Percentiles rank a stretch among this genome's conserved stretches.
These are phyloP conservation scores for Oenanthe melanoleuca DNA, from an alignment of 2,113 vertebrate species.

Conservation along the genomic window DNA sequence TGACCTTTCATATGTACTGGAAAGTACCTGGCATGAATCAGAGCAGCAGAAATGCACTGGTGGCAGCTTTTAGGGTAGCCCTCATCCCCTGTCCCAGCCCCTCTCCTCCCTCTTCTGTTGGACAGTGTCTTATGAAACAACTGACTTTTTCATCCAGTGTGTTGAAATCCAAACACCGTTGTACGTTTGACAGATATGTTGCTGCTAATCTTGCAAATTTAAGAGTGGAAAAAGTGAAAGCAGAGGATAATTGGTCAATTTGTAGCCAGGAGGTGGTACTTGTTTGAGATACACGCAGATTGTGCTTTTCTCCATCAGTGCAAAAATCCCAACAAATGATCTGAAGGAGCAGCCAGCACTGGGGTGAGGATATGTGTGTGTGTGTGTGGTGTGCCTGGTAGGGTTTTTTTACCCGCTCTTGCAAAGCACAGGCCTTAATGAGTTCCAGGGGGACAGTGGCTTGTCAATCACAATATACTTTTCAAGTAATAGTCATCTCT, in stretches of 20 bases:
- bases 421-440: slow-evolving; percentile 79
- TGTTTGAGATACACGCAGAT: slow-evolving; percentile 47
- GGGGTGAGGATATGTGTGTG: not conserved
- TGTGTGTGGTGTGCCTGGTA: slow-evolving; percentile 62
- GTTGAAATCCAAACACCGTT: not conserved
- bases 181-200: not conserved
- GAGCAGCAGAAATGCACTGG: not conserved
- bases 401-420: slow-evolving; percentile 72
- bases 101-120: not conserved
- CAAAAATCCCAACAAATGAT: slow-evolving; percentile 73
- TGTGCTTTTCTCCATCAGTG: slow-evolving; percentile 22
- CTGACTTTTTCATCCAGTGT: not conserved
- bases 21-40: not conserved
- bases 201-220: slow-evolving; percentile 2
- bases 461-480: slow-evolving; percentile 83
- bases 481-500: slow-evolving; percentile 79
- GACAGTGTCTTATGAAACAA: not conserved
- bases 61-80: not conserved
- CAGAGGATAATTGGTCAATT: slow-evolving; percentile 32
- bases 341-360: slow-evolving; percentile 35
- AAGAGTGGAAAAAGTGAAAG: slow-evolving; percentile 24
- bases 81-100: not conserved
- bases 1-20: not conserved
- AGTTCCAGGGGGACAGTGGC: slow-evolving; percentile 83
- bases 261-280: slow-evolving; percentile 45